These are phyloP conservation scores for Falco columbarius DNA, from an alignment of 2,797 vertebrate genomes.

Conservation along the genomic window DNA sequence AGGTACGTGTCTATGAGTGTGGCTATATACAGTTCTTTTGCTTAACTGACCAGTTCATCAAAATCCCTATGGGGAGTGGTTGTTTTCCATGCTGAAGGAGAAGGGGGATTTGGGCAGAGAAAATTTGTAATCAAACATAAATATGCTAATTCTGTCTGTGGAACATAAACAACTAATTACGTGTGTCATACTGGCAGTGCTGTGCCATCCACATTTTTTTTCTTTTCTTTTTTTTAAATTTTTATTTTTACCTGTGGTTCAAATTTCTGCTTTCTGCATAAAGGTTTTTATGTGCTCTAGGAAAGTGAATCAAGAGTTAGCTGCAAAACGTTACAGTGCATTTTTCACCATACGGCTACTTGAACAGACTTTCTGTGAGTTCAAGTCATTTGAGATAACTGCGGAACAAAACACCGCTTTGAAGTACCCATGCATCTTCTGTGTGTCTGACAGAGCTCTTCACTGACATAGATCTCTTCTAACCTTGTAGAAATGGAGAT, in stretches of 20 bases:
- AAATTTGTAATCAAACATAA: neutral
- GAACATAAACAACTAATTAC: neutral
- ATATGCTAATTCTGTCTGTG: neutral
- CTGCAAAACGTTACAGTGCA: neutral
- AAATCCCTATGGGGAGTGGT: neutral
- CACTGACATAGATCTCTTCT: neutral
- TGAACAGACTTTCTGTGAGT: neutral
- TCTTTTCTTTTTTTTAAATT: neutral
- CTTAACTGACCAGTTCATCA: neutral
- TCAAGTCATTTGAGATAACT: neutral
- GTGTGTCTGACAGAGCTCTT: neutral
- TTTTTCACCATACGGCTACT: neutral
- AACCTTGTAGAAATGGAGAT: neutral
- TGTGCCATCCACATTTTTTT: neutral
- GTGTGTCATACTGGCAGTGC: neutral
- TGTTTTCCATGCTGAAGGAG: neutral
- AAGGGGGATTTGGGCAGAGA: neutral
- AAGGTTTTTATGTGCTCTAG: neutral
- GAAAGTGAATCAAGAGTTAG: neutral
- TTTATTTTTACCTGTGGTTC: neutral
- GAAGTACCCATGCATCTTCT: neutral
- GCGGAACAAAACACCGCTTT: neutral
- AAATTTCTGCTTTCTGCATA: neutral
- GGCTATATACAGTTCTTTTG: neutral
- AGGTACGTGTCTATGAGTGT: neutral